Percentiles rank a stretch among this genome's conserved stretches.
These are phyloP conservation scores for Neofelis nebulosa DNA, from an alignment of 2,113 vertebrate species.

Conservation along the genomic window DNA sequence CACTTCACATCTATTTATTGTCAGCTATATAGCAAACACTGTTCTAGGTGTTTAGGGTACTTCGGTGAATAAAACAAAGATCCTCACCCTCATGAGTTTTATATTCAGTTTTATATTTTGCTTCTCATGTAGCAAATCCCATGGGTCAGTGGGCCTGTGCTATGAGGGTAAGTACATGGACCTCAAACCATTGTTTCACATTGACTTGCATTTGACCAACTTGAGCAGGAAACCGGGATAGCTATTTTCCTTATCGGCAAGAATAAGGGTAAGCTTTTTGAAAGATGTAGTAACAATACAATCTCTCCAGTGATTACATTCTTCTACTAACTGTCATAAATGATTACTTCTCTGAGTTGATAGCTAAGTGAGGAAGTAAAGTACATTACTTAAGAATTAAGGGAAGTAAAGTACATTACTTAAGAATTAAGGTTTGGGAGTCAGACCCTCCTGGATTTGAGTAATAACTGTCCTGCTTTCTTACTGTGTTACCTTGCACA, in stretches of 20 bases:
- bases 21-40: neutral
- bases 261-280: neutral
- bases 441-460: neutral
- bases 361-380: slow-evolving; percentile 28
- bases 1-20: neutral
- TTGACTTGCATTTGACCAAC: neutral
- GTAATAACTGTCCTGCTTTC: neutral
- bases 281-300: neutral
- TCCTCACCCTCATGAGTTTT: neutral
- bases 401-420: slow-evolving; percentile 6
- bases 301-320: slow-evolving; percentile 3
- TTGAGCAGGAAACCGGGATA: neutral
- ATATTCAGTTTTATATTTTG: neutral
- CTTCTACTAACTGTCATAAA: neutral
- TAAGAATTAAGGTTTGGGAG: neutral
- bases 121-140: neutral
- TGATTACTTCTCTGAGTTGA: neutral
- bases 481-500: neutral
- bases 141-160: neutral
- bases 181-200: neutral
- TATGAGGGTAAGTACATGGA: neutral
- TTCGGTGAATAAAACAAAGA: neutral
- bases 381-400: slow-evolving; percentile 6
- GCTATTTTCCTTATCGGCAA: neutral
- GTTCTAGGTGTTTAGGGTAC: neutral